Percentiles rank a stretch among this genome's conserved stretches.
Conservation (phyloP, 2,888 invertebrate species). For the Melanotus villosus region DNA sequence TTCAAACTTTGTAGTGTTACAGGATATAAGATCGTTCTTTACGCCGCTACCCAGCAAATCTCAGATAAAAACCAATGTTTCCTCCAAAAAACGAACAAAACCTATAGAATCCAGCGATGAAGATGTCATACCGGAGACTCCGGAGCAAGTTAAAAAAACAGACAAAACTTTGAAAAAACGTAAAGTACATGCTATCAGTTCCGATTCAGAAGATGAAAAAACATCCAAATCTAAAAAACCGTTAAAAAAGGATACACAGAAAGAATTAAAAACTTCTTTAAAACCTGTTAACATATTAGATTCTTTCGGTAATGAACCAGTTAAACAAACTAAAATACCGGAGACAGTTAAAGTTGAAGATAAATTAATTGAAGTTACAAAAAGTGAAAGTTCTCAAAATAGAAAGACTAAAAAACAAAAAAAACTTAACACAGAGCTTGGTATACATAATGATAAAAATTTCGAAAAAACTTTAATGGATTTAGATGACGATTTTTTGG, state of each 20-base stretch:
- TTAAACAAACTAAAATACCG: constrained; percentile 70
- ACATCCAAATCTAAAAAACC: constrained; percentile 50
- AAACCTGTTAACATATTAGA: constrained; percentile 69
- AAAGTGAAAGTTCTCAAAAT: constrained; percentile 45
- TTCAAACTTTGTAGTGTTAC: constrained; percentile 52
- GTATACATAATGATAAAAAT: constrained; percentile 78
- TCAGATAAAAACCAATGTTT: constrained; percentile 49
- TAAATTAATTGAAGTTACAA: constrained; percentile 32
- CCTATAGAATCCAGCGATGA: constrained; percentile 71
- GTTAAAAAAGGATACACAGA: constrained; percentile 57
- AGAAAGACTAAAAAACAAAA: constrained; percentile 54
- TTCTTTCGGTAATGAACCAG: constrained; percentile 75
- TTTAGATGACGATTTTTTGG: constrained; percentile 72
- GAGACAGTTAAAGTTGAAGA: constrained; percentile 44
- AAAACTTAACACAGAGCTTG: constrained; percentile 61
- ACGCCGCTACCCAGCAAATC: constrained; percentile 60
- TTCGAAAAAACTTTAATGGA: constrained; percentile 79
- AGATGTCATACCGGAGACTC: constrained; percentile 74
- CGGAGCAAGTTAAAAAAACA: constrained; percentile 58
- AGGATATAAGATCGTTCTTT: constrained; percentile 80
- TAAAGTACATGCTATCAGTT: constrained; percentile 54
- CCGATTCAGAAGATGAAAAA: constrained; percentile 57
- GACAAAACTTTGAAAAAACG: constrained; percentile 54
- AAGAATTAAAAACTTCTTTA: constrained; percentile 59
- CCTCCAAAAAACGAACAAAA: constrained; percentile 63